Percentiles rank a stretch among this genome's conserved stretches.
Evolutionary conservation across 2,113 vertebrate genomes (phyloP).

Genomic region (Coptodon bakossiorum): DNA sequence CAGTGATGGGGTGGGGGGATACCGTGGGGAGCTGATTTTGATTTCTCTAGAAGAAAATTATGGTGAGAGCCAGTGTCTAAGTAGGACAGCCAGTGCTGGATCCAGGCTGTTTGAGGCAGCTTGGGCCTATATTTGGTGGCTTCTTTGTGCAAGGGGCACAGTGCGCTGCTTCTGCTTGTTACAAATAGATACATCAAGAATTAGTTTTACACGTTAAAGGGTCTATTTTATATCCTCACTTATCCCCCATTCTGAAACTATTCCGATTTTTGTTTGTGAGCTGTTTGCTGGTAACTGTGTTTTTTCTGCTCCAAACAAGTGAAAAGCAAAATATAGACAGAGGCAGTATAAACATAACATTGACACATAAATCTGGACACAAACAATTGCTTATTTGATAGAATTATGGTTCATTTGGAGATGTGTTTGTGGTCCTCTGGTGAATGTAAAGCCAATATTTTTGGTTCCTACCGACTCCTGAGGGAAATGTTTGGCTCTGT

Average conservation of each 20-base stretch:
- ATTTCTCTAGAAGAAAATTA: background rate
- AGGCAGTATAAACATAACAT: background rate
- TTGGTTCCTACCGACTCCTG: background rate
- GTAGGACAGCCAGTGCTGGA: conserved; percentile 32
- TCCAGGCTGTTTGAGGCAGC: background rate
- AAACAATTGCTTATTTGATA: background rate
- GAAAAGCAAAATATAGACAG: background rate
- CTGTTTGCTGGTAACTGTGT: background rate
- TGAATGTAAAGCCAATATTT: background rate
- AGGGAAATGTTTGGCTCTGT: background rate
- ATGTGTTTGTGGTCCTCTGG: background rate
- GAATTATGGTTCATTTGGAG: background rate
- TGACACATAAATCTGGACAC: background rate
- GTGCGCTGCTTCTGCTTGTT: background rate
- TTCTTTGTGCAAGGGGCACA: background rate
- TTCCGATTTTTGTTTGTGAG: background rate
- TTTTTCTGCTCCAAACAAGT: background rate
- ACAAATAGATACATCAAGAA: background rate
- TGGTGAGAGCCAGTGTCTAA: conserved; percentile 7
- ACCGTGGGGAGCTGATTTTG: background rate
- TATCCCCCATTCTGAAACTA: background rate
- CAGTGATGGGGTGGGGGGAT: background rate
- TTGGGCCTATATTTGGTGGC: conserved; percentile 19
- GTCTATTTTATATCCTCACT: background rate
- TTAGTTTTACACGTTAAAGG: background rate